Conservation (phyloP, 2,113 vertebrate species). For the Aegotheles bennettii region DNA sequence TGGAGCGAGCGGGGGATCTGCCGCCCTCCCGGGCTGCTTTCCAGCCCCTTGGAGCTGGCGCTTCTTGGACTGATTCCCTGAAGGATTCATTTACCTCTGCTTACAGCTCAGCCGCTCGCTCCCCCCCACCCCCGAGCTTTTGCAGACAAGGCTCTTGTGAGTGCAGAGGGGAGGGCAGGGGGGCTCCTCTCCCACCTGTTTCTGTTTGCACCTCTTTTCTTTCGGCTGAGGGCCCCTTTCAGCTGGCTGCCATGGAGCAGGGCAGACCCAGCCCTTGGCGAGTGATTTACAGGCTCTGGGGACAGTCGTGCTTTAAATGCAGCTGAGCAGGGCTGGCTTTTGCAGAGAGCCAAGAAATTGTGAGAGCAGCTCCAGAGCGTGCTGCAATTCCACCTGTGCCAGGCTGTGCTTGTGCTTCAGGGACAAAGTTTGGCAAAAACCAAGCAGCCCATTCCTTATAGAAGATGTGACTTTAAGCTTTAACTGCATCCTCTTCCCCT, state of each 20-base stretch:
- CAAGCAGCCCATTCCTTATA: neutral
- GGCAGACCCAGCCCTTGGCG: neutral
- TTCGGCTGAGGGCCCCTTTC: neutral
- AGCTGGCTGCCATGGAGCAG: neutral
- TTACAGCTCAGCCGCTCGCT: neutral
- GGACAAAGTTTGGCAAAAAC: neutral
- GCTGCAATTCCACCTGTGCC: neutral
- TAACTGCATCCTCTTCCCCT: neutral
- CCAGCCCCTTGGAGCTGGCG: neutral
- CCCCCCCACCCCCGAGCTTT: neutral
- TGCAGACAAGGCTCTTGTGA: neutral
- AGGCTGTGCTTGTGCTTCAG: neutral
- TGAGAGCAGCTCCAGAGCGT: accelerated
- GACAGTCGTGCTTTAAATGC: neutral
- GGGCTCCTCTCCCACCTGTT: neutral
- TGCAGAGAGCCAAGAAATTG: neutral
- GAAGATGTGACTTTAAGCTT: neutral
- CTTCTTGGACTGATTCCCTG: neutral
- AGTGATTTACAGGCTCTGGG: neutral
- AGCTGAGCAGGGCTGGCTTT: neutral
- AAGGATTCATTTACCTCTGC: constrained; percentile 36
- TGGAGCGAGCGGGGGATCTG: neutral
- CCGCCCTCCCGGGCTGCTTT: constrained; percentile 14
- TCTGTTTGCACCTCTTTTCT: neutral
- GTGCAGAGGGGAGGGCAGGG: neutral